A percentile compares a stretch with the other conserved stretches of the same genome.
Evolutionary conservation across 2,113 vertebrate genomes (phyloP).

Genomic region (Camelus dromedarius): DNA sequence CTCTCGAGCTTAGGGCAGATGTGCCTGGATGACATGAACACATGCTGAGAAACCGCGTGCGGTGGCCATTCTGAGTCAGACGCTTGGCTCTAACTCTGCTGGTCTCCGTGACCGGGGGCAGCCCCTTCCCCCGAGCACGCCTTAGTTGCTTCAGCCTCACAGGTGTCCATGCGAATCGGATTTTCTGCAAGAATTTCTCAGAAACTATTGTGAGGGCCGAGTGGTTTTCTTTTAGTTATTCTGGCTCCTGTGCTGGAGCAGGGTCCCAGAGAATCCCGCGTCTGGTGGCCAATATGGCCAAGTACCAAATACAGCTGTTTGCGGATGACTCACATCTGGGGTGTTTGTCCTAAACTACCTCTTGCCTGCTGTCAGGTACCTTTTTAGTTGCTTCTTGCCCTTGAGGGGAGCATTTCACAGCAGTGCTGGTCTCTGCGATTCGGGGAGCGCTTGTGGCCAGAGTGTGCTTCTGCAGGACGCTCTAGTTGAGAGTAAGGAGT

Average conservation of each 20-base stretch:
- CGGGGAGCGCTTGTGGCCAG: not conserved
- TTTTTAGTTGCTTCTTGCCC: not conserved
- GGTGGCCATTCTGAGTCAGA: not conserved
- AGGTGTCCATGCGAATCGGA: not conserved
- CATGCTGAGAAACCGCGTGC: not conserved
- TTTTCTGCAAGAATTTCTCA: constrained; percentile 56
- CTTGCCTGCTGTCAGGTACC: not conserved
- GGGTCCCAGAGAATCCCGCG: not conserved
- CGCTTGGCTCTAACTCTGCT: not conserved
- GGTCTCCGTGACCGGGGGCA: not conserved
- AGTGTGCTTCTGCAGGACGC: not conserved
- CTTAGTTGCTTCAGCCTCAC: not conserved
- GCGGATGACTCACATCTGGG: not conserved
- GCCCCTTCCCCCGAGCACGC: too few relatives aligned
- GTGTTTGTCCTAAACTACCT: not conserved
- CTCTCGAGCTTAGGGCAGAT: not conserved
- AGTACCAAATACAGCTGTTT: not conserved
- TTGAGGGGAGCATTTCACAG: constrained; percentile 16
- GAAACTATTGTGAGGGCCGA: not conserved
- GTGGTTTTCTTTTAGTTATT: not conserved
- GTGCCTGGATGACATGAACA: not conserved
- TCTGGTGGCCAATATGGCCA: not conserved
- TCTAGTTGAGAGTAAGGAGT: not conserved
- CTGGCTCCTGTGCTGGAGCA: not conserved
- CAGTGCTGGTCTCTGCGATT: not conserved